Evolutionary conservation across 35 echinoderm and acorn worm species (phyloP), one percentile per base, ranked within the genome.

Genomic region (Eucidaris tribuloides): DNA sequence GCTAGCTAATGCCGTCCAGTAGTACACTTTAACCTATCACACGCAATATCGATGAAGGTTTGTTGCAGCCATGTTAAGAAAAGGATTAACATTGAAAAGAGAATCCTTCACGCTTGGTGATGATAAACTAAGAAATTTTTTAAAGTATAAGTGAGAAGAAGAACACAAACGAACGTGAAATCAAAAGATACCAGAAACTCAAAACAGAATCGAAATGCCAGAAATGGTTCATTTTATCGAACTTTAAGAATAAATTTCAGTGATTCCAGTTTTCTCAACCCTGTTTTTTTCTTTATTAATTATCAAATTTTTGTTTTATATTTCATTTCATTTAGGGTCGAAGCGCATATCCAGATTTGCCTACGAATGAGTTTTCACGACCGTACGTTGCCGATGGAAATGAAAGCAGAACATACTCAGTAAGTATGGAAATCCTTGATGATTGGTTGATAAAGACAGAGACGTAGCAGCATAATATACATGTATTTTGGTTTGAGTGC

Each of bases 341-440:
- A 41, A 24, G 24, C 25, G 35, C 44, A 2, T 74, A 74, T 24
- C 68, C 68, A 35, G 68, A 74, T 42, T 74, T 35, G 33, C 11
- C 23, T 22, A 74, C 24, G 38, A 0, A 27, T 15, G 68, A 40
- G 13, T 74, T 74, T 74, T 33, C 38, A 36, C 29, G 38, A 74
- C 68, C 68, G n/a, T 74, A 74, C 37, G 68, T 74, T 5, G 68
- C 68, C 25, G 68, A 74, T 24, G 68, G 68, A 2, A 74, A 33
- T n/a, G 68, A 74, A 36, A 74, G 68, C 68, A 43, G 44, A 5
- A n/a, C 36, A 19, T 74, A 74, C 25, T 74, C 68, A 3, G 68
- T 74, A 74, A 74, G 68, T 74, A n/a, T n/a, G n/a, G n/a, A n/a
- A n/a, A n/a, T n/a, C n/a, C n/a, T n/a, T n/a, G n/a, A n/a, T n/a